These are phyloP conservation scores for Xestia sexstrigata DNA, from an alignment of 2,888 invertebrate genomes.

Conservation along the genomic window DNA sequence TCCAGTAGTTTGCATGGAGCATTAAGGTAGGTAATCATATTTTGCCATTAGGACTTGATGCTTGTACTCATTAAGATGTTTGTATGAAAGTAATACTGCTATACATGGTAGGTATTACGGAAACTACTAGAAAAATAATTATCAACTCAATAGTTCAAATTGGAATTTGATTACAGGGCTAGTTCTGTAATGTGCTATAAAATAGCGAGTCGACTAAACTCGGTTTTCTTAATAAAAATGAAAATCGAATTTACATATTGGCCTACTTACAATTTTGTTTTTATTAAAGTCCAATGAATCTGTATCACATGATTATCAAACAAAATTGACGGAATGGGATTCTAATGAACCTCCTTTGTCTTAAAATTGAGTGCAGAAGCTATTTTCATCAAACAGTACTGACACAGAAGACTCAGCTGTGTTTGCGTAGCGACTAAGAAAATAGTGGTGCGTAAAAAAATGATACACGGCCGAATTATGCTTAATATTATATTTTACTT, in stretches of 20 bases:
- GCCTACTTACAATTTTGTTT: constrained; percentile 38
- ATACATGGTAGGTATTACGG: no score
- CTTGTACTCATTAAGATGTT: neutral
- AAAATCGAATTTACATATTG: constrained; percentile 39
- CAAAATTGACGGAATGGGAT: neutral
- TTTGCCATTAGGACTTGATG: neutral
- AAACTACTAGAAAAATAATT: no score
- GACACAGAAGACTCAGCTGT: constrained; percentile 55
- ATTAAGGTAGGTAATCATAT: neutral
- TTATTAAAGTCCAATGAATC: constrained; percentile 16
- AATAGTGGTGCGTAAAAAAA: constrained; percentile 60
- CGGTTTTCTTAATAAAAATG: neutral
- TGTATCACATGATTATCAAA: neutral
- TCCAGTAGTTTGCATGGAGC: neutral
- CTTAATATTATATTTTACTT: constrained; percentile 50
- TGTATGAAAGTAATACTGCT: neutral
- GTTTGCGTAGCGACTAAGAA: constrained; percentile 48
- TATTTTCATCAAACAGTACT: constrained; percentile 47
- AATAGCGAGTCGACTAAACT: neutral
- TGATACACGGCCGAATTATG: constrained; percentile 59
- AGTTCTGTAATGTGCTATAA: neutral
- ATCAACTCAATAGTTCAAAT: neutral
- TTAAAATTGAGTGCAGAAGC: neutral
- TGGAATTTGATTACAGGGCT: neutral
- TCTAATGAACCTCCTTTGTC: constrained; percentile 22